Percentiles rank a stretch among this genome's conserved stretches.
phyloP scores from a whole-genome alignment of 2,888 invertebrate genomes.

The Amorpha juglandis region DNA sequence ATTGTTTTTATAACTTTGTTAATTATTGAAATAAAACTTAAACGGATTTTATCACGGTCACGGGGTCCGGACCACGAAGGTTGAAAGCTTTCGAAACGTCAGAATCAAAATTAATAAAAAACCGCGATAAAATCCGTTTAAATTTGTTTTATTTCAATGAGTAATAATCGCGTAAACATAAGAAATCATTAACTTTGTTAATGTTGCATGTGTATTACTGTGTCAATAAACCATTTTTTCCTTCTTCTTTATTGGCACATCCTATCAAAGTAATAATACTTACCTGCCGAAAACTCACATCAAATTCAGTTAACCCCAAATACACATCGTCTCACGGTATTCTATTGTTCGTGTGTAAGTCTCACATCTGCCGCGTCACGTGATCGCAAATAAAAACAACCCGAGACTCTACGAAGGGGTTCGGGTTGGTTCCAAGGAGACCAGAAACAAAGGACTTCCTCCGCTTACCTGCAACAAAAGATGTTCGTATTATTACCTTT shows the following conservation, averaged over 20 bases:
- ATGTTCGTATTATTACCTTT: conserved; percentile 51
- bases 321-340: conserved; percentile 19
- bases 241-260: background rate
- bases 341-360: conserved; percentile 18
- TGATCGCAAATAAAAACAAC: conserved; percentile 39
- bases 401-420: conserved; percentile 39
- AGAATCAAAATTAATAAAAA: too few species aligned
- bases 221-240: too few species aligned
- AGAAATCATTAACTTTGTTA: too few species aligned
- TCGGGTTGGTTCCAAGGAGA: conserved; percentile 29
- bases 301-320: conserved; percentile 15
- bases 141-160: too few species aligned
- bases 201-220: too few species aligned
- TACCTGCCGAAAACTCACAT: background rate
- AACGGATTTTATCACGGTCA: too few species aligned
- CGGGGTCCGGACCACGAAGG: too few species aligned
- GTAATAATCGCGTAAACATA: too few species aligned
- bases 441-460: conserved; percentile 57
- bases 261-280: background rate
- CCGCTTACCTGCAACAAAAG: conserved; percentile 74
- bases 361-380: conserved; percentile 39
- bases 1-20: too few species aligned
- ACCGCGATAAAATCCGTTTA: too few species aligned
- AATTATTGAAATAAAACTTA: too few species aligned
- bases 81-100: too few species aligned